Evolutionary conservation across 2,113 vertebrate genomes (phyloP).

Genomic region (Macquaria ambigua): DNA sequence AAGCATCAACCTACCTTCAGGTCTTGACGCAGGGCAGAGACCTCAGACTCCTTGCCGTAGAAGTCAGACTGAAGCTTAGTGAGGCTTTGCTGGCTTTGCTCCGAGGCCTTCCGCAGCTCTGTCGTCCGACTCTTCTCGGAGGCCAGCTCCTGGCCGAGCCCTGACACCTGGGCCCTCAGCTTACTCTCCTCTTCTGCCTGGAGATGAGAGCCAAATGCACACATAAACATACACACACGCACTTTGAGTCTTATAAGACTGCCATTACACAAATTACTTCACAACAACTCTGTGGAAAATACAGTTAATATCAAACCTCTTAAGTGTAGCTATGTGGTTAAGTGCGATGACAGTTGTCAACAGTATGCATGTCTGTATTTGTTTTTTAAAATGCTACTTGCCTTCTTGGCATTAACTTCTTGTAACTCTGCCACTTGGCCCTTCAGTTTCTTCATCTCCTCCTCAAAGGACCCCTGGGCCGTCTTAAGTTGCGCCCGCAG

Average conservation of each 20-base stretch:
- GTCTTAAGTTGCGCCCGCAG: conserved; percentile 88
- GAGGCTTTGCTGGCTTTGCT: conserved; percentile 85
- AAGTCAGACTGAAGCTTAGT: conserved; percentile 91
- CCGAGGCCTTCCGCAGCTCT: conserved; percentile 85
- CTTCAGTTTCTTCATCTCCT: conserved; percentile 88
- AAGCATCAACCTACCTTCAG: conserved; percentile 86
- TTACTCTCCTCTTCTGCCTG: conserved; percentile 90
- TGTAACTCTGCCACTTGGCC: conserved; percentile 86
- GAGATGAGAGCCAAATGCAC: conserved; percentile 43
- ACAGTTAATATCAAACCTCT: background rate
- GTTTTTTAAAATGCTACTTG: conserved; percentile 18
- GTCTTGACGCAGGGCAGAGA: conserved; percentile 93
- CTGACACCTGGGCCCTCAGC: conserved; percentile 85
- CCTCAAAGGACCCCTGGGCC: conserved; percentile 85
- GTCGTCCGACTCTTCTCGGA: conserved; percentile 84
- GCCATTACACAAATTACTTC: background rate
- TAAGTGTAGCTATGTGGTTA: background rate
- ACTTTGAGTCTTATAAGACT: background rate
- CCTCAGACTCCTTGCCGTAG: conserved; percentile 96
- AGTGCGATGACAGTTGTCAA: background rate
- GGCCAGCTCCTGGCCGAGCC: conserved; percentile 85
- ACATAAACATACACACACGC: background rate
- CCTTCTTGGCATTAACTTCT: conserved; percentile 74
- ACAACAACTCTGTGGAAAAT: background rate
- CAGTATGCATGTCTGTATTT: background rate